Conservation (phyloP, 2,113 vertebrate species). For the Percopsis transmontana region DNA sequence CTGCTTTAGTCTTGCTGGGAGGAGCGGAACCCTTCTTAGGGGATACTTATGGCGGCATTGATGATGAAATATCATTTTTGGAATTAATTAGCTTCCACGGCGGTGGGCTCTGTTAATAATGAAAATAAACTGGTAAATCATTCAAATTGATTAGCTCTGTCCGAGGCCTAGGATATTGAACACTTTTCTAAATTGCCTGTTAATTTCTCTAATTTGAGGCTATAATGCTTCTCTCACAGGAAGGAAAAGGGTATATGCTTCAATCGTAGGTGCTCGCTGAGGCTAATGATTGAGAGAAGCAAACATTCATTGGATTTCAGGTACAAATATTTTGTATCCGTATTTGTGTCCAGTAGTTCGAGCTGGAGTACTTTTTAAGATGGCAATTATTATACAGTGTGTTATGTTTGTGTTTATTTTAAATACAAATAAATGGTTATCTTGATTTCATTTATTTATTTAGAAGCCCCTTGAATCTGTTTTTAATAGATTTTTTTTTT, state of each 20-base stretch:
- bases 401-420: background rate
- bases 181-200: constrained; percentile 58
- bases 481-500: too few relatives aligned
- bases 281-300: constrained; percentile 4
- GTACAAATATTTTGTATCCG: background rate
- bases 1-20: constrained; percentile 48
- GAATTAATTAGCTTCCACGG: constrained; percentile 69
- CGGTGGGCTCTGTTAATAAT: constrained; percentile 66
- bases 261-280: constrained; percentile 14
- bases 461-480: too few relatives aligned
- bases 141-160: constrained; percentile 66
- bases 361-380: background rate
- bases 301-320: constrained; percentile 1
- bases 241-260: constrained; percentile 1
- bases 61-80: constrained; percentile 75
- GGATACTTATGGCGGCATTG: constrained; percentile 48
- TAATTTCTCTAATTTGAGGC: constrained; percentile 60
- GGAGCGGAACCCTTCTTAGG: constrained; percentile 51
- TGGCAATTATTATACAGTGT: background rate
- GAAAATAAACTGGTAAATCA: constrained; percentile 71
- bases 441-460: background rate
- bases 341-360: background rate
- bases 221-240: constrained; percentile 15
- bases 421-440: background rate
- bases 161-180: constrained; percentile 59